A percentile compares a stretch with the other conserved stretches of the same genome.
Evolutionary conservation across 2,888 invertebrate species (phyloP).

Genomic region (Tachina fera): DNA sequence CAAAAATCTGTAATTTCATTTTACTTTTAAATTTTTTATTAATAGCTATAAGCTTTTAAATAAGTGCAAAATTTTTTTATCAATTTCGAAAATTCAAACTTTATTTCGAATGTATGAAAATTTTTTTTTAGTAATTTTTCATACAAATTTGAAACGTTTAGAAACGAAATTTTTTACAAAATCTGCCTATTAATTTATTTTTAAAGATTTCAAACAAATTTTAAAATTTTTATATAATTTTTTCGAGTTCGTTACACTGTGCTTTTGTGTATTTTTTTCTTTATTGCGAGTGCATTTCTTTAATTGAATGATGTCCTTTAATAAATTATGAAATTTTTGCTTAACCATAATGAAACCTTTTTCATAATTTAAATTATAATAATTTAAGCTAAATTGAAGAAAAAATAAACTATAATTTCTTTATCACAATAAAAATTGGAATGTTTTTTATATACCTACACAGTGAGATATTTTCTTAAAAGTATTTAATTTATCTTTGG

Average conservation of each 20-base stretch:
- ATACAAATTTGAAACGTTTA: too few relatives aligned
- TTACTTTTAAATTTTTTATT: too few relatives aligned
- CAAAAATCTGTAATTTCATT: too few relatives aligned
- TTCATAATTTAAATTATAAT: slow-evolving; percentile 34
- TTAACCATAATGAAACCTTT: slow-evolving; percentile 70
- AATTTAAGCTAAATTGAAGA: slow-evolving; percentile 39
- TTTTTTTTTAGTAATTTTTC: too few relatives aligned
- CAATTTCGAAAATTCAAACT: not conserved
- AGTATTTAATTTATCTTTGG: not conserved
- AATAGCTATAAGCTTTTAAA: too few relatives aligned
- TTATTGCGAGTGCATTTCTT: not conserved
- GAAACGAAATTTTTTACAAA: too few relatives aligned
- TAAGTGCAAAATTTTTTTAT: not conserved
- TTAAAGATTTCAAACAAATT: too few relatives aligned
- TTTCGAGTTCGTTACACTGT: slow-evolving; percentile 31
- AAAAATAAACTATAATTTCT: slow-evolving; percentile 9
- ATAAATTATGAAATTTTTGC: slow-evolving; percentile 46
- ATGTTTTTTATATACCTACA: slow-evolving; percentile 6
- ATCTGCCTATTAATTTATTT: too few relatives aligned
- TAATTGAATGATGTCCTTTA: not conserved
- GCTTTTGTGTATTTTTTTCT: not conserved
- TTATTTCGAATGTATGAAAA: slow-evolving; percentile 19
- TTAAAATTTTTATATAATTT: not conserved
- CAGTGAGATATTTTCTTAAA: not conserved
- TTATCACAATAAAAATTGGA: slow-evolving; percentile 56